Base-by-base conservation (phyloP, 64 coral and sea anemone genomes). In the Exaiptasia diaphana region DNA sequence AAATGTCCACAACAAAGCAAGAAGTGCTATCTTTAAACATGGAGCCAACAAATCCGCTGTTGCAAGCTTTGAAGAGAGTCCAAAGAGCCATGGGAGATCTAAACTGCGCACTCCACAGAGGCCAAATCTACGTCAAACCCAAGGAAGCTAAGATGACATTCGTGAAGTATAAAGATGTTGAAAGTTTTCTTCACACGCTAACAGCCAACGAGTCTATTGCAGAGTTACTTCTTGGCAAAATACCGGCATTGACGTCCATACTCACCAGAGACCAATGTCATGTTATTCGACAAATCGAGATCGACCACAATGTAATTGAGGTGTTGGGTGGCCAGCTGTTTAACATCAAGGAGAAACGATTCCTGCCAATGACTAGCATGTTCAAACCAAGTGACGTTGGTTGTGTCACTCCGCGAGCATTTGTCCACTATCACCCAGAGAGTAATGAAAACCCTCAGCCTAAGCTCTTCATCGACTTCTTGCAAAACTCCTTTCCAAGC, bases 251-350 rank as follows among this genome's bases (percentile, higher is more conserved):
- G 43, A 49, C 72, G 31, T 27, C 26, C 24, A 75, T 75, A 6
- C 44, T 75, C 1, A 53, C 26, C 26, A 39, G 52, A 29, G 41
- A 75, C 9, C 41, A 75, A n/a, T 75, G 72, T 45, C 45, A 53
- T 29, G 44, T 53, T 29, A 75, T 75, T 29, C 24, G 31, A 50
- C 72, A 53, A 53, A 22, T 75, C 17, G 4, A 28, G 21, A 49
- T 75, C 33, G 72, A 75, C 45, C 33, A 49, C 17, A 45, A 75
- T 45, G 7, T 75, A 30, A 75, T 75, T 75, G 72, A 75, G 52
- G 43, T 75, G n/a, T n/a, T n/a, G n/a, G n/a, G n/a, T n/a, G n/a
- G n/a, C n/a, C n/a, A n/a, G n/a, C n/a, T n/a, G n/a, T n/a, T n/a
- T n/a, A n/a, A n/a, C n/a, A n/a, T n/a, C n/a, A n/a, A n/a, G n/a